These are phyloP conservation scores for Hepsetus odoe DNA, from an alignment of 2,113 vertebrate genomes.

Conservation along the genomic window DNA sequence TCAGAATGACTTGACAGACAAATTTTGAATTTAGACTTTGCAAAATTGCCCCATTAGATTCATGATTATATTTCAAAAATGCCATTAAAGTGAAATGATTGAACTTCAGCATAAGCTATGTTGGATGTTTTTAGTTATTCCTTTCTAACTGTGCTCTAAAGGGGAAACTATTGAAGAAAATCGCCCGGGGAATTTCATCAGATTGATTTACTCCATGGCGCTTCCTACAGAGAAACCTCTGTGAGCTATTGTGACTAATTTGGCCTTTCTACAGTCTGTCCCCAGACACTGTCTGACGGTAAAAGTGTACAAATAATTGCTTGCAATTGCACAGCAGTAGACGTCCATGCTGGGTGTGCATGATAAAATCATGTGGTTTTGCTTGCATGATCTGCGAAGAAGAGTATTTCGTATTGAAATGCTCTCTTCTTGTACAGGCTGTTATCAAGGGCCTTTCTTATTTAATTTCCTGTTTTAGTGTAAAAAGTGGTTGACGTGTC, in stretches of 20 bases:
- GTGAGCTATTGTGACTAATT: background rate
- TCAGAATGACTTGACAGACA: too few species aligned
- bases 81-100: too few species aligned
- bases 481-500: background rate
- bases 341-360: background rate
- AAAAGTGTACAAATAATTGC: background rate
- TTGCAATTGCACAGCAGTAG: background rate
- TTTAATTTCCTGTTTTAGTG: conserved; percentile 17
- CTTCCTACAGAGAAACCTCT: too few species aligned
- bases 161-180: too few species aligned
- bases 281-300: too few species aligned
- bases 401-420: background rate
- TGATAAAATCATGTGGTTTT: background rate
- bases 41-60: too few species aligned
- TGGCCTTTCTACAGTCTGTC: background rate
- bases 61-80: too few species aligned
- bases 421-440: background rate
- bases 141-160: too few species aligned
- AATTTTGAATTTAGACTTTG: too few species aligned
- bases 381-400: background rate
- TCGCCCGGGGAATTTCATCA: background rate
- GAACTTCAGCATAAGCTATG: background rate
- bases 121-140: too few species aligned
- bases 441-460: background rate
- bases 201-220: too few species aligned